A percentile compares a stretch with the other conserved stretches of the same genome.
Evolutionary conservation across 1,140 invertebrate genomes (phyloP).

Genomic region (Aricia agestis): DNA sequence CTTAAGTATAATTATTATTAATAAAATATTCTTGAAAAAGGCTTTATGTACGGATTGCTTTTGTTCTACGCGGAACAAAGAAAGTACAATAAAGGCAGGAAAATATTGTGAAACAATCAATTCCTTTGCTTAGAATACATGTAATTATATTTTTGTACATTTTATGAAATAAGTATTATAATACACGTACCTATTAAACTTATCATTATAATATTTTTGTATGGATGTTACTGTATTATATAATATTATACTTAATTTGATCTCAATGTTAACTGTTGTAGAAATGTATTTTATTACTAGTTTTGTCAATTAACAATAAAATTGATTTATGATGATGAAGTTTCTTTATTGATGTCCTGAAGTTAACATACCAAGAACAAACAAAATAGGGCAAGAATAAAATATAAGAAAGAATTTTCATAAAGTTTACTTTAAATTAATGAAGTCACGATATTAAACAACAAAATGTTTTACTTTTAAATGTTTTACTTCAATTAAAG

Average conservation of each 20-base stretch:
- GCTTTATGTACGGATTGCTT: not conserved
- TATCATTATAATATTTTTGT: conserved; percentile 3
- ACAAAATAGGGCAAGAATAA: too few relatives aligned
- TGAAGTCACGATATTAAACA: too few relatives aligned
- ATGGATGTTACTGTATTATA: not conserved
- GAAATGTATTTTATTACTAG: conserved; percentile 3
- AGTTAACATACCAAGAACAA: too few relatives aligned
- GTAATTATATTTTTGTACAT: not conserved
- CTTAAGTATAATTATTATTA: not conserved
- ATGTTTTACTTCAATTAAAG: too few relatives aligned
- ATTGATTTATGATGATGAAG: not conserved
- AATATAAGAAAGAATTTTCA: too few relatives aligned
- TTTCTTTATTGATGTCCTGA: not conserved
- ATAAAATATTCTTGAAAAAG: not conserved
- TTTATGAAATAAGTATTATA: not conserved
- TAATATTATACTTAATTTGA: not conserved
- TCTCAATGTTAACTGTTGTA: conserved; percentile 3
- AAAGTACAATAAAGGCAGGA: not conserved
- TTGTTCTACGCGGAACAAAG: not conserved
- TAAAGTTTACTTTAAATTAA: too few relatives aligned
- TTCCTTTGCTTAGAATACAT: not conserved
- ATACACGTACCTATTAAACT: not conserved
- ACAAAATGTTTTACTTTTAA: too few relatives aligned
- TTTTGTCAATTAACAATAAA: conserved; percentile 7
- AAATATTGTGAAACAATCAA: not conserved